These are phyloP conservation scores for Drosophila mauritiana DNA, from an alignment of 1,140 invertebrate genomes.

Conservation along the genomic window DNA sequence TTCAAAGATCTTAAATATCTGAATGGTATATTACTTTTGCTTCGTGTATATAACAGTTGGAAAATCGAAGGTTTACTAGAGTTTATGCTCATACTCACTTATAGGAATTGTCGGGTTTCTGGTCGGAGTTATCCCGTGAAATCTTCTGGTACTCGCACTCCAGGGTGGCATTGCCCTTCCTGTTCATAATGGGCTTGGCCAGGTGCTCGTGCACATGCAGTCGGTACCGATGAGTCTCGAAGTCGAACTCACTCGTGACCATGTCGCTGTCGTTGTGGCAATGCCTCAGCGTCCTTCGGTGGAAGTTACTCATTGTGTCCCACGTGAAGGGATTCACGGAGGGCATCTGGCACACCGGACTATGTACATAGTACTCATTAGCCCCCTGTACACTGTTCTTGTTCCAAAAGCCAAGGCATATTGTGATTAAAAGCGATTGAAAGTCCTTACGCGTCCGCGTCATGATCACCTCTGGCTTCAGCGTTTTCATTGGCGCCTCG, in stretches of 20 bases:
- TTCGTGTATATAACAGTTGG: too few relatives aligned
- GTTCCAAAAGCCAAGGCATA: background rate
- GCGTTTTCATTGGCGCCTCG: background rate
- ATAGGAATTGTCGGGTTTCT: background rate
- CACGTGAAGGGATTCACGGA: constrained; percentile 20
- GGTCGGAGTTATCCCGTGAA: background rate
- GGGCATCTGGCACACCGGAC: constrained; percentile 35
- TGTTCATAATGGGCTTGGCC: constrained; percentile 2
- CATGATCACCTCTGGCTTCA: constrained; percentile 17
- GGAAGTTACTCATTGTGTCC: constrained; percentile 15
- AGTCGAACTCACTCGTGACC: constrained; percentile 36
- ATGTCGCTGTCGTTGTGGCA: constrained; percentile 31
- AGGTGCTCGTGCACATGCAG: constrained; percentile 31
- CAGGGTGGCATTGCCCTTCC: constrained; percentile 12
- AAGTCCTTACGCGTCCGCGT: background rate
- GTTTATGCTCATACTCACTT: constrained; percentile 8
- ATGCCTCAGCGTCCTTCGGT: background rate
- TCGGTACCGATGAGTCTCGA: constrained; percentile 24
- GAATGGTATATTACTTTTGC: too few relatives aligned
- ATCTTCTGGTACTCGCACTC: constrained; percentile 27
- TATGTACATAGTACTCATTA: constrained; percentile 13
- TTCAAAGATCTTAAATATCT: too few relatives aligned
- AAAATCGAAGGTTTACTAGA: too few relatives aligned
- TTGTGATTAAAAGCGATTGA: background rate
- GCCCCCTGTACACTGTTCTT: background rate